Evolutionary conservation across 2,888 invertebrate genomes (phyloP).

Genomic region (Andricus quercusramuli): DNA sequence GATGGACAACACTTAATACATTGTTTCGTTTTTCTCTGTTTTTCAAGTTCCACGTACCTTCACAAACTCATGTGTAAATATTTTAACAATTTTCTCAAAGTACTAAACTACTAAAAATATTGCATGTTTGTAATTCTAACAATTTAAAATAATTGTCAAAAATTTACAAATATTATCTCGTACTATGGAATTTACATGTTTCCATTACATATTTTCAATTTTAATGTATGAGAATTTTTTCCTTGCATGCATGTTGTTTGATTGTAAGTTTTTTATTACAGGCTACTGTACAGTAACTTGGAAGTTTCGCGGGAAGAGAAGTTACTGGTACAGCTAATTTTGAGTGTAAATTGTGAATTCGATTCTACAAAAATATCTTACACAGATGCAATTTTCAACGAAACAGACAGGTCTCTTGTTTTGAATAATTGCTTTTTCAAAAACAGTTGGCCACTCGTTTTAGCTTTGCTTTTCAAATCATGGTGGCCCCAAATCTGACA

Average conservation of each 20-base stretch:
- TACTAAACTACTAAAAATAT: conserved; percentile 4
- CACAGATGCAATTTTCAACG: conserved; percentile 49
- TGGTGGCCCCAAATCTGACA: background rate
- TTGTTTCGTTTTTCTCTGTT: too few species aligned
- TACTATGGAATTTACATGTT: background rate
- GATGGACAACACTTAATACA: too few species aligned
- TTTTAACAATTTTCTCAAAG: background rate
- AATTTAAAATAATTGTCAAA: background rate
- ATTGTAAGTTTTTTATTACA: conserved; percentile 60
- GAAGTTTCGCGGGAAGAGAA: conserved; percentile 68
- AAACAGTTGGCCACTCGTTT: background rate
- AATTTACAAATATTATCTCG: background rate
- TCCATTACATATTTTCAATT: background rate
- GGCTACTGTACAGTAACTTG: conserved; percentile 71
- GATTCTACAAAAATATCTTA: conserved; percentile 41
- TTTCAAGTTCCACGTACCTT: background rate
- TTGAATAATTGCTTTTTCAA: background rate
- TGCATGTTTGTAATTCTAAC: background rate
- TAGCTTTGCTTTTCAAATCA: background rate
- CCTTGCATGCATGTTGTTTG: background rate
- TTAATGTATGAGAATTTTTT: background rate
- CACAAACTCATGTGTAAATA: background rate
- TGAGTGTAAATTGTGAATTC: conserved; percentile 55
- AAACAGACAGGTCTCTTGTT: conserved; percentile 45
- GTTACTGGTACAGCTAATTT: conserved; percentile 65